Conservation (phyloP, 2,797 vertebrate genomes). For the Silurus aristotelis region DNA sequence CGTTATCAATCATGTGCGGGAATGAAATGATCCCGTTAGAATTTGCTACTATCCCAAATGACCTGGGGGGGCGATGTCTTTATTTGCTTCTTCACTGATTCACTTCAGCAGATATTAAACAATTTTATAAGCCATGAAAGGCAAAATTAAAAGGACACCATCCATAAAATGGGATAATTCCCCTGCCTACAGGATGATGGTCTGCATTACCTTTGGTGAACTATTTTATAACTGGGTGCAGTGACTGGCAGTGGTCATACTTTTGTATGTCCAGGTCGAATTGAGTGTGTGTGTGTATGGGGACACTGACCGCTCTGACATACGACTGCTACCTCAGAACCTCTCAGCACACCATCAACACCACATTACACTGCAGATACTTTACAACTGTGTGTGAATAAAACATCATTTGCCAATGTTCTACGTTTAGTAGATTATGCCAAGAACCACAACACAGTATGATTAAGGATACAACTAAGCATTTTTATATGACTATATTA, state of each 20-base stretch:
- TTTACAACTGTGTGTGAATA: neutral
- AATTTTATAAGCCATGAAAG: constrained; percentile 93
- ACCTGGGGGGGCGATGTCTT: constrained; percentile 88
- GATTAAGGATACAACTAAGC: neutral
- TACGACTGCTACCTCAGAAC: neutral
- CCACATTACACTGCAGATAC: no score
- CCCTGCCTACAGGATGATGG: constrained; percentile 81
- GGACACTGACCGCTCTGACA: neutral
- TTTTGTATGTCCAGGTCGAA: constrained; percentile 21
- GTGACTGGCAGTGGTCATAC: constrained; percentile 7
- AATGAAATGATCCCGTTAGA: constrained; percentile 98
- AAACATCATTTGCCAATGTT: neutral
- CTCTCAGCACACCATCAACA: neutral
- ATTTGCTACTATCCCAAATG: constrained; percentile 98
- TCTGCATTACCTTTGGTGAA: constrained; percentile 83
- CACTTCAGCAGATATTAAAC: constrained; percentile 96
- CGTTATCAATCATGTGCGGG: constrained; percentile 93
- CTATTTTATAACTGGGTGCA: constrained; percentile 49
- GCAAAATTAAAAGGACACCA: constrained; percentile 90
- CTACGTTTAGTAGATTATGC: neutral
- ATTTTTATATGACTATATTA: neutral
- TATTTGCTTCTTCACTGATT: constrained; percentile 91
- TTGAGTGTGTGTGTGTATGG: constrained; percentile 8
- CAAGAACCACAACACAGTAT: neutral
- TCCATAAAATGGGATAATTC: constrained; percentile 90